Conservation (phyloP, 1,140 invertebrate genomes). For the Calliphora vicina region DNA sequence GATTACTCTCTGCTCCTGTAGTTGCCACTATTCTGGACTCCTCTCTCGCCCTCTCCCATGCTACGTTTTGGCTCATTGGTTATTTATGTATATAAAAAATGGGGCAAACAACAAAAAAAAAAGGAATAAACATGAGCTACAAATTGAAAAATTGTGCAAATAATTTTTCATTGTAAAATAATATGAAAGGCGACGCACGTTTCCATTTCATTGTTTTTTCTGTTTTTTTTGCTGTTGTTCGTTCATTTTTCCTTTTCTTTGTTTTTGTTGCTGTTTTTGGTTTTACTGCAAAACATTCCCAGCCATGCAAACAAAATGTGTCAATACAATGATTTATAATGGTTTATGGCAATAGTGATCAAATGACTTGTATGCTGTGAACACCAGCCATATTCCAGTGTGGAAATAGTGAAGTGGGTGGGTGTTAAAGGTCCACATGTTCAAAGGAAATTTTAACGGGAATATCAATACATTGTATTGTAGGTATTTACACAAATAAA, state of each 20-base stretch:
- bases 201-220: background rate
- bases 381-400: background rate
- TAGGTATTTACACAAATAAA: too few relatives aligned
- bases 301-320: slow-evolving; percentile 5
- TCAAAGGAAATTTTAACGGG: too few relatives aligned
- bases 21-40: background rate
- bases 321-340: slow-evolving; percentile 34
- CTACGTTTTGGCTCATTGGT: background rate
- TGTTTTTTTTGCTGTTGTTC: too few relatives aligned
- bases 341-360: slow-evolving; percentile 13
- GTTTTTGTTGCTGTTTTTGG: background rate
- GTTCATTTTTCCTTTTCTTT: too few relatives aligned
- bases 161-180: slow-evolving; percentile 27
- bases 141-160: slow-evolving; percentile 29
- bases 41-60: background rate
- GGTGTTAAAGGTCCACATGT: background rate
- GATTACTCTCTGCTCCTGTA: background rate
- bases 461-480: too few relatives aligned
- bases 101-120: background rate
- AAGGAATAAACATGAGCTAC: background rate
- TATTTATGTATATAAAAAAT: background rate
- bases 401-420: background rate
- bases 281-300: background rate
- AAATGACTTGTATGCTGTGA: slow-evolving; percentile 3
- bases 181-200: background rate